These are phyloP conservation scores for Idaea dimidiata DNA, from an alignment of 2,888 invertebrate species.

Conservation along the genomic window DNA sequence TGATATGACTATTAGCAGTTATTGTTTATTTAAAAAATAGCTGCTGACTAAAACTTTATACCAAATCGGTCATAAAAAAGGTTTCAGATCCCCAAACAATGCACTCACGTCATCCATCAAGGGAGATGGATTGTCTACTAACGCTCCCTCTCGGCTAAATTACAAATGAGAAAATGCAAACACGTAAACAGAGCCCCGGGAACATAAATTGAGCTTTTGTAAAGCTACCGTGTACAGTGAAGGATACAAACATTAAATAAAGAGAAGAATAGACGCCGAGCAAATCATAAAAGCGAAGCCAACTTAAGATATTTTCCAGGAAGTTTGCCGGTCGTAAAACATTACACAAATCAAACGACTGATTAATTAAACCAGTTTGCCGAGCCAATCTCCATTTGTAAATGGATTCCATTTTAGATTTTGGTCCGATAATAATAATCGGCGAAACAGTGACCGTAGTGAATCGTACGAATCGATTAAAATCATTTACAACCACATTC, in stretches of 20 bases:
- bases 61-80: constrained; percentile 31
- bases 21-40: constrained; percentile 18
- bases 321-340: not conserved
- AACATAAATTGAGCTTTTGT: constrained; percentile 50
- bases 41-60: constrained; percentile 40
- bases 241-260: constrained; percentile 13
- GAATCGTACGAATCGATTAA: not conserved
- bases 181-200: constrained; percentile 35
- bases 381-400: constrained; percentile 8
- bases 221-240: constrained; percentile 12
- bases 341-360: not conserved
- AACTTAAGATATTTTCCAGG: not conserved
- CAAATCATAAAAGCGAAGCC: constrained; percentile 4
- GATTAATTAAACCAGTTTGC: constrained; percentile 5
- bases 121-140: constrained; percentile 48
- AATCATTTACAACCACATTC: not conserved
- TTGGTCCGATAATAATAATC: constrained; percentile 14
- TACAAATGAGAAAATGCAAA: constrained; percentile 37
- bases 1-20: no score
- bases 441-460: constrained; percentile 15
- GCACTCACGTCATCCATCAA: constrained; percentile 54
- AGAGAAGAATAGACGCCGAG: constrained; percentile 10
- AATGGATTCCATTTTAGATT: constrained; percentile 17
- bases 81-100: constrained; percentile 51
- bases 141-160: constrained; percentile 11